Percentiles rank a stretch among this genome's conserved stretches.
Evolutionary conservation across 2,113 vertebrate species (phyloP).

Genomic region (Hyperopisus bebe): DNA sequence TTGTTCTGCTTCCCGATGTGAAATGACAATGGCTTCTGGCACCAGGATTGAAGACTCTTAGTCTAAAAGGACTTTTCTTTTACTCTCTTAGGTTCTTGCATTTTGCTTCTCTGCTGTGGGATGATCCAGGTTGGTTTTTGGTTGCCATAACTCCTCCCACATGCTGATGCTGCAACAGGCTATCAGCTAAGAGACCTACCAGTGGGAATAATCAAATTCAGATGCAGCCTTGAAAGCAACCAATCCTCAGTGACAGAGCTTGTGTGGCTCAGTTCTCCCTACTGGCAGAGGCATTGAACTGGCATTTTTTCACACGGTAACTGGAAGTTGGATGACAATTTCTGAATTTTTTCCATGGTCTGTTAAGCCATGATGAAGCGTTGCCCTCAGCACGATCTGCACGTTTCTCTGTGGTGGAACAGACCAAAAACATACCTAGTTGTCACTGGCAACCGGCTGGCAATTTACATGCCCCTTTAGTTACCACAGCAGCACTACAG

Average conservation of each 20-base stretch:
- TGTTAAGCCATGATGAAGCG: neutral
- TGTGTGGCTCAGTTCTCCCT: neutral
- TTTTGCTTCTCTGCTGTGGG: neutral
- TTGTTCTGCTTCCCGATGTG: neutral
- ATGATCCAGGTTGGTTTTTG: neutral
- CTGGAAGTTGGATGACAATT: neutral
- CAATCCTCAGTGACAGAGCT: neutral
- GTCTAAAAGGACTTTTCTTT: neutral
- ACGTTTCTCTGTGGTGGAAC: neutral
- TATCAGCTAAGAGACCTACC: neutral
- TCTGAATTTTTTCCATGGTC: slow-evolving; percentile 9
- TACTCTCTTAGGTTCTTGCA: neutral
- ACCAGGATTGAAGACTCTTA: neutral
- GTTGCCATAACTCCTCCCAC: neutral
- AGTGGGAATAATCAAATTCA: neutral
- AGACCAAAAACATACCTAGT: neutral
- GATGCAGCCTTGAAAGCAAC: neutral
- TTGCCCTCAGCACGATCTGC: neutral
- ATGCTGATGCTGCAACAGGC: neutral
- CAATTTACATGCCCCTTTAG: neutral
- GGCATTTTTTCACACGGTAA: slow-evolving; percentile 2
- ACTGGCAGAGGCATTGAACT: neutral
- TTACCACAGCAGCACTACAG: neutral
- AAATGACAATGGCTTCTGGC: neutral
- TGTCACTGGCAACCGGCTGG: neutral